Evolutionary conservation across 2,113 vertebrate species (phyloP).

Genomic region (Cebidichthys violaceus): DNA sequence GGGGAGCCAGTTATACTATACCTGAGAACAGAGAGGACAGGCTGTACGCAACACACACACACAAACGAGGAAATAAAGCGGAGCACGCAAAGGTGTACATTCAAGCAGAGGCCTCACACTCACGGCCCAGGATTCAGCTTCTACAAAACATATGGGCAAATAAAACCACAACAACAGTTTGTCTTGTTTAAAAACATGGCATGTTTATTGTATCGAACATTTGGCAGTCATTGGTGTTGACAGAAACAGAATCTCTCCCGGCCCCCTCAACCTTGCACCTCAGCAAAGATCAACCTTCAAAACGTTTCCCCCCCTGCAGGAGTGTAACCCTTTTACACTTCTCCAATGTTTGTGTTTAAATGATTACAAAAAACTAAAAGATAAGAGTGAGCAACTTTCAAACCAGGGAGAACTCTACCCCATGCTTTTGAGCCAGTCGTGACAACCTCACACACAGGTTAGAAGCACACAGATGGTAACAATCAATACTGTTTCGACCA

Average conservation of each 20-base stretch:
- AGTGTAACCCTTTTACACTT: conserved; percentile 6
- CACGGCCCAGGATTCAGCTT: not conserved
- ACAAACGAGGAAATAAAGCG: conserved; percentile 71
- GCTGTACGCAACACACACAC: conserved; percentile 72
- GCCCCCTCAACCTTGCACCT: conserved; percentile 8
- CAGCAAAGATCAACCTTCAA: conserved; percentile 29
- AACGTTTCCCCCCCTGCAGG: conserved; percentile 8
- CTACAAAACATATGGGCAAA: not conserved
- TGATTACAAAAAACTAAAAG: conserved; percentile 7
- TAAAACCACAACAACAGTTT: not conserved
- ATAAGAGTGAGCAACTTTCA: not conserved
- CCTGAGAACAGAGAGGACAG: conserved; percentile 64
- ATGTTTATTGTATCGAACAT: conserved; percentile 71
- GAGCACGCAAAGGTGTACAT: conserved; percentile 24
- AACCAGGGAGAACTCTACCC: not conserved
- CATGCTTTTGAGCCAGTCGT: not conserved
- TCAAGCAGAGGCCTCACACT: conserved; percentile 4
- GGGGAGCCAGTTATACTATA: conserved; percentile 71
- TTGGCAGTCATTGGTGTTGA: conserved; percentile 70
- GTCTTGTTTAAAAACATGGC: conserved; percentile 39
- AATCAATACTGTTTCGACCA: conserved; percentile 66
- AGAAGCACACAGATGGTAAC: conserved; percentile 28
- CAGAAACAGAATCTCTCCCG: conserved; percentile 42
- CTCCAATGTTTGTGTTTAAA: conserved; percentile 10
- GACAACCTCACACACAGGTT: conserved; percentile 20